Conservation (phyloP, 2,888 invertebrate genomes). For the Amiota mariae region DNA sequence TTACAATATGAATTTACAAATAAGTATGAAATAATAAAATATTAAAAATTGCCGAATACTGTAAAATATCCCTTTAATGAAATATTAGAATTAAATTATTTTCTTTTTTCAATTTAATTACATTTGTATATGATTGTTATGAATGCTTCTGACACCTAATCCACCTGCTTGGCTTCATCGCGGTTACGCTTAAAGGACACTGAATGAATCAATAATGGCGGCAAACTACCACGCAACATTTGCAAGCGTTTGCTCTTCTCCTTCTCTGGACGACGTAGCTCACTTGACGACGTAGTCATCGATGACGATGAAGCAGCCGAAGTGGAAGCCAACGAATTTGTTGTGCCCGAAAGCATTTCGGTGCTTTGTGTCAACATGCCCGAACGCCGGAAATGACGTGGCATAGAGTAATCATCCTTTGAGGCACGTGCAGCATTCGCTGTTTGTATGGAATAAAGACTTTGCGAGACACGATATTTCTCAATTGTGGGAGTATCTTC, state of each 20-base stretch:
- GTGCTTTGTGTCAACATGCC: conserved; percentile 69
- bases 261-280: conserved; percentile 61
- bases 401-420: conserved; percentile 78
- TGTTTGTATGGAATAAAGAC: conserved; percentile 75
- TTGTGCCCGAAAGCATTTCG: conserved; percentile 59
- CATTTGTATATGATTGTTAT: background rate
- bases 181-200: conserved; percentile 69
- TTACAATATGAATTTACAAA: background rate
- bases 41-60: background rate
- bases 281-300: conserved; percentile 57
- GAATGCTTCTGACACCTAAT: conserved; percentile 43
- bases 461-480: conserved; percentile 72
- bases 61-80: background rate
- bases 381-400: conserved; percentile 77
- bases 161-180: conserved; percentile 66
- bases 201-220: conserved; percentile 72
- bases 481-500: conserved; percentile 73
- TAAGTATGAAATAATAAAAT: too few species aligned
- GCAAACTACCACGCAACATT: conserved; percentile 70
- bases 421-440: conserved; percentile 74
- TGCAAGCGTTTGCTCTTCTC: conserved; percentile 73
- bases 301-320: conserved; percentile 50
- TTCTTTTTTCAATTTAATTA: background rate
- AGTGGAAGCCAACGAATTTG: conserved; percentile 54
- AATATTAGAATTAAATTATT: background rate